phyloP scores from a whole-genome alignment of 2,888 invertebrate species.

The Heliconius aoede region DNA sequence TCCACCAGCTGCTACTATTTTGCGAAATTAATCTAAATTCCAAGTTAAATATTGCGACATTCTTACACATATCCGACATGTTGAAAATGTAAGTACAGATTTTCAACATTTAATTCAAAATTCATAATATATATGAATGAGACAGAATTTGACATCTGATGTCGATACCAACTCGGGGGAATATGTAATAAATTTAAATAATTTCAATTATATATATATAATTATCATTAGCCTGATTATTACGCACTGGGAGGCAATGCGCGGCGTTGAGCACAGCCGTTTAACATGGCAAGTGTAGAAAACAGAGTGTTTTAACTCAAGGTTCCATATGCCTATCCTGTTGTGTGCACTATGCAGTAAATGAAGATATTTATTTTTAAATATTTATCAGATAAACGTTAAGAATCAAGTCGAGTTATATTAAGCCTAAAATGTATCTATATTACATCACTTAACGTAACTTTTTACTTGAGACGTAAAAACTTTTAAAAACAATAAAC shows the following conservation, averaged over 20 bases:
- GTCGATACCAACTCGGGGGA: not conserved
- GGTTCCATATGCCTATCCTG: too few relatives aligned
- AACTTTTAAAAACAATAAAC: constrained; percentile 35
- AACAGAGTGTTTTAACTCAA: not conserved
- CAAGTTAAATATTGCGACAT: not conserved
- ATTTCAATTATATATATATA: not conserved
- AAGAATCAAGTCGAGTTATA: not conserved
- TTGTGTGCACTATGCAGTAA: too few relatives aligned
- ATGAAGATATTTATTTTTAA: too few relatives aligned
- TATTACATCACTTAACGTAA: not conserved
- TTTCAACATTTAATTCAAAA: too few relatives aligned
- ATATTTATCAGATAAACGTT: not conserved
- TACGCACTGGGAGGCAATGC: not conserved
- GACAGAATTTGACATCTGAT: not conserved
- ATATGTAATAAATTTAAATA: too few relatives aligned
- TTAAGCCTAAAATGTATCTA: not conserved
- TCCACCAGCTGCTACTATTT: constrained; percentile 4
- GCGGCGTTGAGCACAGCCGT: not conserved
- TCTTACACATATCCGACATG: not conserved
- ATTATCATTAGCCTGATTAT: not conserved
- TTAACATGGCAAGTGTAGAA: not conserved
- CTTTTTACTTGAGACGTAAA: constrained; percentile 11
- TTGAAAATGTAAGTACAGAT: not conserved
- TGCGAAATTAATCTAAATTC: constrained; percentile 4
- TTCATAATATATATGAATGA: not conserved